A percentile compares a stretch with the other conserved stretches of the same genome.
These are phyloP conservation scores for Balanococcus diminutus DNA, from an alignment of 2,888 invertebrate genomes.

Conservation along the genomic window DNA sequence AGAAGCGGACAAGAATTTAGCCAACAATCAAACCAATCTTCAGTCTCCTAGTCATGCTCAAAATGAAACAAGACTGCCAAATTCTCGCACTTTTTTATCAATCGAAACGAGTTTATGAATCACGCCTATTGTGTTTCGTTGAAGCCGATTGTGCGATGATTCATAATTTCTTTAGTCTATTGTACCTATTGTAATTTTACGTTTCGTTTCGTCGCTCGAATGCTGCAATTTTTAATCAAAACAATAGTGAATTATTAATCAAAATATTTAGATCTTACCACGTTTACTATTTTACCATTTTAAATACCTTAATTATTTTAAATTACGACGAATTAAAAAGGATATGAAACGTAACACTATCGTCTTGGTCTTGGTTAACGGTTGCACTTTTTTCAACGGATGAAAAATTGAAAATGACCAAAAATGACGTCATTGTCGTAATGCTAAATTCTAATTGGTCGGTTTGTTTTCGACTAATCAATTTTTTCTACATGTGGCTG, in stretches of 20 bases:
- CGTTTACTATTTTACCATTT: not conserved
- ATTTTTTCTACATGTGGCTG: not conserved
- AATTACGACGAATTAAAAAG: not conserved
- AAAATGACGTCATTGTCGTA: not conserved
- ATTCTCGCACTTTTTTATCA: constrained; percentile 52
- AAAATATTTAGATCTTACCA: not conserved
- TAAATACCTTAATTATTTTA: not conserved
- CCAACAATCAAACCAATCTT: constrained; percentile 4
- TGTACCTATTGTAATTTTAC: not conserved
- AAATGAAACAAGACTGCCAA: constrained; percentile 53
- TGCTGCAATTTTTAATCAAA: not conserved
- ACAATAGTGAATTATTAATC: not conserved
- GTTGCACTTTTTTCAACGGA: not conserved
- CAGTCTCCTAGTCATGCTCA: constrained; percentile 37
- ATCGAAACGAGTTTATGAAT: constrained; percentile 52
- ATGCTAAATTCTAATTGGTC: not conserved
- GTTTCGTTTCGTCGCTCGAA: not conserved
- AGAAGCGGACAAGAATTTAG: not conserved
- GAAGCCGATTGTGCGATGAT: not conserved
- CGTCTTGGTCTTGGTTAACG: too few relatives aligned
- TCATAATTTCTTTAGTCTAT: not conserved
- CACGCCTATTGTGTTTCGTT: too few relatives aligned
- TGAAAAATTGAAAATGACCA: not conserved
- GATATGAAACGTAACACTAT: too few relatives aligned
- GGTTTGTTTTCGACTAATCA: not conserved